Base-by-base conservation (phyloP, 2,797 vertebrate species). In the Botia almorhae region DNA sequence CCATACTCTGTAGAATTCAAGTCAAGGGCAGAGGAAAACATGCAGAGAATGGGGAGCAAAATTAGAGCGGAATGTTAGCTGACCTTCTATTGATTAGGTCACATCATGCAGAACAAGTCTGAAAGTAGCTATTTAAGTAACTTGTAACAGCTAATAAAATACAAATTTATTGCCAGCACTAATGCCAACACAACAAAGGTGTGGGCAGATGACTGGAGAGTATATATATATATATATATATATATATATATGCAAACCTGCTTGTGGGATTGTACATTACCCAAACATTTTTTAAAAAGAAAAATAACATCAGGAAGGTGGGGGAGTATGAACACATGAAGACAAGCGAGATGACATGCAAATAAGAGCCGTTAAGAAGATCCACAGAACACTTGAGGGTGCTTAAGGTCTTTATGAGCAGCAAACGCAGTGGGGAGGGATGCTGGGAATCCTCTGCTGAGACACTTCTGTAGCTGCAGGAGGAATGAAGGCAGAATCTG, bases 311-410 rank as follows among this genome's bases (percentile, higher is more conserved):
- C 3, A 19, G 53, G 36, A 43, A 33, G 23, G 16, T 58, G 53
- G 17, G 55, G 29, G 39, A 2, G 17, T 12, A 48, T 13, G 11
- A 13, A 76, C 33, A 69, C 21, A 69, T 26, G 23, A 26, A 14
- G 21, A 69, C 12, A 1, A 14, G 55, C 6, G 4, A 16, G 23
- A 69, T 14, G 1, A 69, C 12, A 3, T 33, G n/a, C 21, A 56
- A 55, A 80, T 46, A 46, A 55, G 89, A 93, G 90, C 87, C 87
- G 89, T 90, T 87, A 17, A 8, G 23, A 80, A 71, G 82, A 77
- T 85, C 36, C 36, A 39, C 36, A 84, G 83, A 88, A 88, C 89
- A 90, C 91, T 92, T 91, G 91, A 92, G 91, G 91, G 48, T 87
- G 90, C 93, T 92, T 92, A 80, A 89, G 92, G 91, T 89, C 81